phyloP scores from a whole-genome alignment of 2,113 vertebrate species.

The Gambusia holbrooki region DNA sequence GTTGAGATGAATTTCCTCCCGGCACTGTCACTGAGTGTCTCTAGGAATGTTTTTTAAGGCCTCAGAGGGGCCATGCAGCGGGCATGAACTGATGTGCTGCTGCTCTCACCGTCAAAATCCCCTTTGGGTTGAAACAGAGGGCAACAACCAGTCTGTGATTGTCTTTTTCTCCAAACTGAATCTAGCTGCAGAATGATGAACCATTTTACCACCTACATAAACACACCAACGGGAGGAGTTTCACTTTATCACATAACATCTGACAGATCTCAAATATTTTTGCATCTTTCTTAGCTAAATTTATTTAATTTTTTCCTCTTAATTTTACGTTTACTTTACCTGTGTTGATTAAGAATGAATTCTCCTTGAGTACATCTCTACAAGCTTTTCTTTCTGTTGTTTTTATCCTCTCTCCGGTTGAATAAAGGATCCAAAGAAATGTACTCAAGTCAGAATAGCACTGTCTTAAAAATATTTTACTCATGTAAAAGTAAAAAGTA shows the following conservation, averaged over 20 bases:
- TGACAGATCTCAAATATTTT: too few species aligned
- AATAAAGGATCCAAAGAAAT: too few species aligned
- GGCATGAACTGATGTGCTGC: conserved; percentile 18
- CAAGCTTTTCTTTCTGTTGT: not conserved
- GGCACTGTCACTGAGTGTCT: conserved; percentile 60
- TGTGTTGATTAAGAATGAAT: too few species aligned
- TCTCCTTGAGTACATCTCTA: not conserved
- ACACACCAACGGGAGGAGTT: not conserved
- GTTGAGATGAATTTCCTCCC: conserved; percentile 59
- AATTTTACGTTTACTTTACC: too few species aligned
- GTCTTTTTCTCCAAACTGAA: conserved; percentile 6
- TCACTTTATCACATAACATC: not conserved
- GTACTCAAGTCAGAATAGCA: too few species aligned
- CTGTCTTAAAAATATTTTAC: too few species aligned
- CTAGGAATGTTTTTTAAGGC: conserved; percentile 53
- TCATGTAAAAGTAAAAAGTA: too few species aligned
- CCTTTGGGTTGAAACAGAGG: conserved; percentile 17
- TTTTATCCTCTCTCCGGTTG: not conserved
- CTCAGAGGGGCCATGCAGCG: conserved; percentile 46
- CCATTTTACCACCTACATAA: not conserved
- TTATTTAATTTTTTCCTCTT: too few species aligned
- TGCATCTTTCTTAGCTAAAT: too few species aligned
- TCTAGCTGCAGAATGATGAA: not conserved
- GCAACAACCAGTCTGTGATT: conserved; percentile 32
- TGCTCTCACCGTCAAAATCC: conserved; percentile 7